Evolutionary conservation across 2,888 invertebrate species (phyloP).

Genomic region (Sturmia bella): DNA sequence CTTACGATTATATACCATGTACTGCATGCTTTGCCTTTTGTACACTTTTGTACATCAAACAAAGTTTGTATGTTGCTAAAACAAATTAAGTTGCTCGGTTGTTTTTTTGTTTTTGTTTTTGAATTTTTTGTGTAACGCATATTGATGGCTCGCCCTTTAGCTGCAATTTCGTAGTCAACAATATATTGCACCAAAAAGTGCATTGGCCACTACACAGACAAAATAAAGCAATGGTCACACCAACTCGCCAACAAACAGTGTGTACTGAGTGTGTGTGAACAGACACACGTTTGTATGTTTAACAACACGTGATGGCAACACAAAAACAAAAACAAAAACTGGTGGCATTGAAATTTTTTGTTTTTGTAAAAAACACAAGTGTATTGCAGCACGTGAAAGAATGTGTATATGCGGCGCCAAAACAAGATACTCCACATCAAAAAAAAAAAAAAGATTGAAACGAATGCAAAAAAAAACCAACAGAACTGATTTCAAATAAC

Average conservation of each 20-base stretch:
- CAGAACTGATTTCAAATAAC: slow-evolving; percentile 66
- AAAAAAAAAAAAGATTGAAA: slow-evolving; percentile 21
- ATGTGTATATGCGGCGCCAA: slow-evolving; percentile 67
- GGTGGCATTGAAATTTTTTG: slow-evolving; percentile 59
- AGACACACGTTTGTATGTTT: slow-evolving; percentile 33
- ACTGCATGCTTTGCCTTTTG: too few species aligned
- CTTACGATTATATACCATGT: too few species aligned
- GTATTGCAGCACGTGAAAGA: slow-evolving; percentile 68
- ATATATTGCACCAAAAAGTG: slow-evolving; percentile 53
- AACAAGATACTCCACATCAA: slow-evolving; percentile 65
- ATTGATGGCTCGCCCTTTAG: slow-evolving; percentile 36
- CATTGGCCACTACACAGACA: slow-evolving; percentile 53
- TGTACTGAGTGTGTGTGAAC: slow-evolving; percentile 13
- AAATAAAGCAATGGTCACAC: slow-evolving; percentile 7
- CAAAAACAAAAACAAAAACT: slow-evolving; percentile 50
- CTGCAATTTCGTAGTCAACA: slow-evolving; percentile 52
- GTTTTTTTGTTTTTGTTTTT: too few species aligned
- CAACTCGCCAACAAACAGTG: neutral
- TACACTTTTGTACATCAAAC: too few species aligned
- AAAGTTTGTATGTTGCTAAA: too few species aligned
- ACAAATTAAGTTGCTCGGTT: too few species aligned
- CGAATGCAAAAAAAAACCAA: slow-evolving; percentile 32
- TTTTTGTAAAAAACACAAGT: slow-evolving; percentile 60
- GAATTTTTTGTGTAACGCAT: neutral
- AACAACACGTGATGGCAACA: slow-evolving; percentile 65